A percentile compares a stretch with the other conserved stretches of the same genome.
Evolutionary conservation across 2,113 vertebrate genomes (phyloP).

Genomic region (Forbesichthys papilliferus): DNA sequence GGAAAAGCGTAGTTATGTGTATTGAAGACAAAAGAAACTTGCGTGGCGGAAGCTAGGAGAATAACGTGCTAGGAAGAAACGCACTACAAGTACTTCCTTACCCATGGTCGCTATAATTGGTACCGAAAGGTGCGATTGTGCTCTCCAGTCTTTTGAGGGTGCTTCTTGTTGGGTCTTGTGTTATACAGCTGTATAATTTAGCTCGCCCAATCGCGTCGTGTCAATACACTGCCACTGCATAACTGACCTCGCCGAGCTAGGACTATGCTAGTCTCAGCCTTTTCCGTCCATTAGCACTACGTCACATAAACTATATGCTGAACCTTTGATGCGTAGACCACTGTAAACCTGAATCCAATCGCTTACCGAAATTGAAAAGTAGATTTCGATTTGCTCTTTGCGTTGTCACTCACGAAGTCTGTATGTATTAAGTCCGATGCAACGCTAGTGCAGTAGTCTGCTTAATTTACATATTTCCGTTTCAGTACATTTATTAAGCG

Average conservation of each 20-base stretch:
- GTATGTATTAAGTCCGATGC: no score
- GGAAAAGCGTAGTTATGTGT: slow-evolving; percentile 47
- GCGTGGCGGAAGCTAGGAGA: slow-evolving; percentile 45
- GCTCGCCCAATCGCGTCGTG: slow-evolving; percentile 61
- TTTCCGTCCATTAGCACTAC: no score
- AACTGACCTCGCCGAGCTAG: slow-evolving; percentile 75
- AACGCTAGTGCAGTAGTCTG: no score
- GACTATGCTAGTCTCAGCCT: slow-evolving; percentile 24
- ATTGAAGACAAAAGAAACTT: slow-evolving; percentile 76
- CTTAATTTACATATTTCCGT: no score
- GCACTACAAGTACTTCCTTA: background rate
- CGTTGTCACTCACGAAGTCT: no score
- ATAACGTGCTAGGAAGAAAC: background rate
- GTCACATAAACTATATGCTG: no score
- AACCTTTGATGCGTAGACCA: no score
- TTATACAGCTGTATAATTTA: slow-evolving; percentile 36
- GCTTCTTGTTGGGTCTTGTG: background rate
- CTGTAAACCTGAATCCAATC: no score
- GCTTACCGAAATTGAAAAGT: no score
- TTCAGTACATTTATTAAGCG: no score
- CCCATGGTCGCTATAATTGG: no score
- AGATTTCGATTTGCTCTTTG: no score
- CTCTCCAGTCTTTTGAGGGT: slow-evolving; percentile 25
- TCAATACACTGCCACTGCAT: slow-evolving; percentile 43
- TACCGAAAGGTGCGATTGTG: slow-evolving; percentile 19